Percentiles rank a stretch among this genome's conserved stretches.
These are phyloP conservation scores for Aldabrachelys gigantea DNA, from an alignment of 2,113 vertebrate genomes.

Conservation along the genomic window DNA sequence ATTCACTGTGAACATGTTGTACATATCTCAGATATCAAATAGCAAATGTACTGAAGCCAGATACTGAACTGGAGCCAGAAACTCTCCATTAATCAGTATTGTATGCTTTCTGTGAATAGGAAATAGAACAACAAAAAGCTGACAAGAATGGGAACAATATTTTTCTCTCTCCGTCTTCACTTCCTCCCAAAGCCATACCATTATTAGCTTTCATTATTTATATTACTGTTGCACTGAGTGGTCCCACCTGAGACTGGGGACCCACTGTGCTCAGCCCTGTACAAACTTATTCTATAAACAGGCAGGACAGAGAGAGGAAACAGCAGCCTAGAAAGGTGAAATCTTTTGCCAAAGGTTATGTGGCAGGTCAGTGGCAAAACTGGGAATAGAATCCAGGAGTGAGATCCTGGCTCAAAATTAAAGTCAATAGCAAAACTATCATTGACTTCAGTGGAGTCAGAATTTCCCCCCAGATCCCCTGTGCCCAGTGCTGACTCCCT, in stretches of 20 bases:
- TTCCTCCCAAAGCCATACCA: conserved; percentile 70
- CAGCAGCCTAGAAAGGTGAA: conserved; percentile 23
- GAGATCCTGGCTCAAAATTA: background rate
- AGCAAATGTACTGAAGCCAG: conserved; percentile 86
- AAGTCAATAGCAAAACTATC: background rate
- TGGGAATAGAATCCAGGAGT: background rate
- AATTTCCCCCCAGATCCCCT: background rate
- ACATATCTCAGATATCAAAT: conserved; percentile 90
- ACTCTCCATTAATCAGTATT: conserved; percentile 83
- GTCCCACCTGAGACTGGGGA: conserved; percentile 59
- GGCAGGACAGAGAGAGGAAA: conserved; percentile 16
- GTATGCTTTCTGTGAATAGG: conserved; percentile 80
- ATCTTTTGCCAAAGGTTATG: conserved; percentile 28
- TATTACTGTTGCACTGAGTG: conserved; percentile 70
- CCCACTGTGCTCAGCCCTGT: conserved; percentile 42
- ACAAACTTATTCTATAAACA: conserved; percentile 47
- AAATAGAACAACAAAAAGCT: conserved; percentile 80
- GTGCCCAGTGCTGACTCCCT: background rate
- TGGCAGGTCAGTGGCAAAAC: background rate
- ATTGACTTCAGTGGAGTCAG: background rate
- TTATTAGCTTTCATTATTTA: conserved; percentile 75
- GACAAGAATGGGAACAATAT: conserved; percentile 79
- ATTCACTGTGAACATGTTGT: conserved; percentile 90
- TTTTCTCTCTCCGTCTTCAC: conserved; percentile 72
- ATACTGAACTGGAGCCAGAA: conserved; percentile 84